Conservation (phyloP, 2,797 vertebrate genomes). For the Xenopus petersii region DNA sequence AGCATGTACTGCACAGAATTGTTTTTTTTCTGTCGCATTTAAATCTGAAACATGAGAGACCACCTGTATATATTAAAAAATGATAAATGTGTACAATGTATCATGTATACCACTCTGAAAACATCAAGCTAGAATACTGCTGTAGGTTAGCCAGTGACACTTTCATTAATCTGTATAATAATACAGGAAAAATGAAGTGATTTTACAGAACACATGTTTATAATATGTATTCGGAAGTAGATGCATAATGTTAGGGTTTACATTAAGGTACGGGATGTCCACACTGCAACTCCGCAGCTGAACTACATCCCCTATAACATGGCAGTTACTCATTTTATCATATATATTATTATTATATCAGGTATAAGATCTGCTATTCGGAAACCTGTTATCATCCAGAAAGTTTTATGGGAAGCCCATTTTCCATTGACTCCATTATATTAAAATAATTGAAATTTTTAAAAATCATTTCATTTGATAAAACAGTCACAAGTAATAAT, state of each 20-base stretch:
- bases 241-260: constrained; percentile 21
- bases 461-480: too few species aligned
- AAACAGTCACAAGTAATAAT: too few species aligned
- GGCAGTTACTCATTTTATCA: too few species aligned
- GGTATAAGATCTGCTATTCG: too few species aligned
- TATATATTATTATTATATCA: too few species aligned
- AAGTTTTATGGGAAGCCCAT: too few species aligned
- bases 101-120: constrained; percentile 44
- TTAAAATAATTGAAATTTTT: too few species aligned
- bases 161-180: constrained; percentile 46
- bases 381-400: too few species aligned
- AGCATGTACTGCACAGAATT: constrained; percentile 32
- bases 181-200: constrained; percentile 34
- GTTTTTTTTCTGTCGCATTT: constrained; percentile 33
- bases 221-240: constrained; percentile 35
- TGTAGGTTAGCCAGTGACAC: constrained; percentile 41
- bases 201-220: constrained; percentile 40
- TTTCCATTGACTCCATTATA: too few species aligned
- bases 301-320: too few species aligned
- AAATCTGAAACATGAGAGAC: constrained; percentile 49
- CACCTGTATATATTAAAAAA: constrained; percentile 50
- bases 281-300: background rate
- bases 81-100: constrained; percentile 46
- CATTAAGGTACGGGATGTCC: background rate
- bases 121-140: constrained; percentile 32